Evolutionary conservation across 2,888 invertebrate genomes (phyloP).

Genomic region (Cosmia pyralina): DNA sequence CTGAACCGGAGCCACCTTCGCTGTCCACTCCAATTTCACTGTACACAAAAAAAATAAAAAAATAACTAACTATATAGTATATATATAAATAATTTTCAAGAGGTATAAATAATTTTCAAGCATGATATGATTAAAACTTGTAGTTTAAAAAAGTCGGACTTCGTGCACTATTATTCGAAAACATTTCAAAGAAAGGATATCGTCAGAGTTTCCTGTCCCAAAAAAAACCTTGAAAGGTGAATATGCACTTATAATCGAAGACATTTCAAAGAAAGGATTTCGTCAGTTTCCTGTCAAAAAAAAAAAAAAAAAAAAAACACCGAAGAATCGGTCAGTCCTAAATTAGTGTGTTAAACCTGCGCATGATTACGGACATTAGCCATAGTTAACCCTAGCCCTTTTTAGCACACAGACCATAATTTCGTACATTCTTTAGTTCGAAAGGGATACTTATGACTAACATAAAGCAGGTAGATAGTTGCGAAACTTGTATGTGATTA

Average conservation of each 20-base stretch:
- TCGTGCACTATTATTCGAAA: neutral
- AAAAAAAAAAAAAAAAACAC: neutral
- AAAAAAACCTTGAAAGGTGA: neutral
- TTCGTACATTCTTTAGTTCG: conserved; percentile 51
- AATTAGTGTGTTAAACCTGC: conserved; percentile 57
- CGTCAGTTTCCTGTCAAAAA: too few relatives aligned
- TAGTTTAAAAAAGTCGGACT: neutral
- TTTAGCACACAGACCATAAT: conserved; percentile 47
- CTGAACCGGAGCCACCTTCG: conserved; percentile 86
- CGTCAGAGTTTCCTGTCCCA: conserved; percentile 5
- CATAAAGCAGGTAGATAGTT: conserved; percentile 57
- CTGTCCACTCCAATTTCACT: conserved; percentile 86
- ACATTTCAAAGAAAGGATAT: conserved; percentile 30
- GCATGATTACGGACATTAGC: conserved; percentile 47
- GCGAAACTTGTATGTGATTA: conserved; percentile 65
- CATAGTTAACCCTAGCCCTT: conserved; percentile 49
- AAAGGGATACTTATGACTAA: conserved; percentile 59
- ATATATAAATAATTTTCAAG: too few relatives aligned
- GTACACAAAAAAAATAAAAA: conserved; percentile 53
- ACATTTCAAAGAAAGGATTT: too few relatives aligned
- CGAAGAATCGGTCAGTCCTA: conserved; percentile 26
- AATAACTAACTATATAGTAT: conserved; percentile 1
- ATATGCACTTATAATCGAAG: too few relatives aligned
- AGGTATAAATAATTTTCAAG: conserved; percentile 1
- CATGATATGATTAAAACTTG: neutral